These are phyloP conservation scores for Amblyopsis rosae DNA, from an alignment of 2,113 vertebrate species.

Conservation along the genomic window DNA sequence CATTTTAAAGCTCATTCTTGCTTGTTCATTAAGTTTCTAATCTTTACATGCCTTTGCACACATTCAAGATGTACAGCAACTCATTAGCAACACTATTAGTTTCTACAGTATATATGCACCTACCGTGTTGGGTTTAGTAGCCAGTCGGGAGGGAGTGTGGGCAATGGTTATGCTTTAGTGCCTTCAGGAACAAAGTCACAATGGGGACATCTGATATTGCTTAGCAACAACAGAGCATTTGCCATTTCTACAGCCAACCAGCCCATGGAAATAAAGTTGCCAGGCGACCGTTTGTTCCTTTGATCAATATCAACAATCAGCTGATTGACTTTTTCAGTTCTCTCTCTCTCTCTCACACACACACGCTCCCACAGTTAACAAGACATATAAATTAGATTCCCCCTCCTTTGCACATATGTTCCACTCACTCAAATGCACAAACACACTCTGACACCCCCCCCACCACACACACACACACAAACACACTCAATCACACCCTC, in stretches of 20 bases:
- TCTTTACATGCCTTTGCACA: too few relatives aligned
- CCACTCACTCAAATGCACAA: not conserved
- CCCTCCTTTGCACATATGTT: not conserved
- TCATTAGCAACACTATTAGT: too few relatives aligned
- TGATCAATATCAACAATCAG: not conserved
- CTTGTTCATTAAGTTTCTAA: too few relatives aligned
- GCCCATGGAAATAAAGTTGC: not conserved
- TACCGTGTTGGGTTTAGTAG: too few relatives aligned
- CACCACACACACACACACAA: not conserved
- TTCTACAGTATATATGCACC: too few relatives aligned
- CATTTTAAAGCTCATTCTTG: too few relatives aligned
- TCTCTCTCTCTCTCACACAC: not conserved
- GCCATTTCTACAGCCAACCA: not conserved
- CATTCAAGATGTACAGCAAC: too few relatives aligned
- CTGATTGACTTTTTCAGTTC: not conserved
- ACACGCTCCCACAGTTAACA: not conserved
- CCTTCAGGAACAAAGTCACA: not conserved
- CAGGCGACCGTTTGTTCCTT: not conserved
- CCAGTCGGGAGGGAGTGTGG: too few relatives aligned
- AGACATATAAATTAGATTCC: not conserved
- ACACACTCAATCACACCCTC: conserved; percentile 13
- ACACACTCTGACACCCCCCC: not conserved
- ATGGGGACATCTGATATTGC: not conserved
- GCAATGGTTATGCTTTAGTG: too few relatives aligned
- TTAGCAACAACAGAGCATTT: not conserved